These are phyloP conservation scores for Lamellibrachia luymesi DNA, from an alignment of 1,140 invertebrate genomes.

Conservation along the genomic window DNA sequence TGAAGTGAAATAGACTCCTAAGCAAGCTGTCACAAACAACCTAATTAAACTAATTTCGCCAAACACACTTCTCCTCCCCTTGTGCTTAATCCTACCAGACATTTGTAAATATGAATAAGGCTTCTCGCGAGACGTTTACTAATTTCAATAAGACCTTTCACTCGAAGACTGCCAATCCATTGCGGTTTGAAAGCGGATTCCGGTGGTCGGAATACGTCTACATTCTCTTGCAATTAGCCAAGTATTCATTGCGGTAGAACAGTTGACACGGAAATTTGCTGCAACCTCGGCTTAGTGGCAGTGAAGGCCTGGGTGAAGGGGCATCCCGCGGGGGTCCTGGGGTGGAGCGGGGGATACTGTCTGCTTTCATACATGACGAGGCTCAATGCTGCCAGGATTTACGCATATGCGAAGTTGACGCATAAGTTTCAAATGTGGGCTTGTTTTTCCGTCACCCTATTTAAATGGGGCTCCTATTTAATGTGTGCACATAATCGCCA, in stretches of 20 bases:
- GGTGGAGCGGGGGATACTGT: neutral
- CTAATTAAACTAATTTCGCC: constrained; percentile 5
- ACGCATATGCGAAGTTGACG: neutral
- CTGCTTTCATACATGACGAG: neutral
- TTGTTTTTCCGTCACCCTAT: too few relatives aligned
- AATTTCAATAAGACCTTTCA: neutral
- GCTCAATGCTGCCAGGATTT: neutral
- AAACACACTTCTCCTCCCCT: neutral
- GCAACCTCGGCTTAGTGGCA: neutral
- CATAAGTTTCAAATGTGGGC: neutral
- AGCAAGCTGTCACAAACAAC: neutral
- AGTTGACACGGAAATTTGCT: neutral
- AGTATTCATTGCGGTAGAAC: neutral
- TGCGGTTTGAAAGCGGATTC: neutral
- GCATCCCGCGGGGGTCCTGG: neutral
- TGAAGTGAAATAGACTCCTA: neutral
- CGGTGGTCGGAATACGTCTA: neutral
- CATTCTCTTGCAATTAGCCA: neutral
- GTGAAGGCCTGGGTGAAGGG: neutral
- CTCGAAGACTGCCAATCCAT: neutral
- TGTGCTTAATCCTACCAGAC: neutral
- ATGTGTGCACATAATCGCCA: too few relatives aligned
- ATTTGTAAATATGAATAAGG: neutral
- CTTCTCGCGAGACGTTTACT: neutral
- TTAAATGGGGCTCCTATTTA: too few relatives aligned